Percentiles rank a stretch among this genome's conserved stretches.
phyloP scores from a whole-genome alignment of 2,797 vertebrate genomes.

The Ctenopoma multispine region DNA sequence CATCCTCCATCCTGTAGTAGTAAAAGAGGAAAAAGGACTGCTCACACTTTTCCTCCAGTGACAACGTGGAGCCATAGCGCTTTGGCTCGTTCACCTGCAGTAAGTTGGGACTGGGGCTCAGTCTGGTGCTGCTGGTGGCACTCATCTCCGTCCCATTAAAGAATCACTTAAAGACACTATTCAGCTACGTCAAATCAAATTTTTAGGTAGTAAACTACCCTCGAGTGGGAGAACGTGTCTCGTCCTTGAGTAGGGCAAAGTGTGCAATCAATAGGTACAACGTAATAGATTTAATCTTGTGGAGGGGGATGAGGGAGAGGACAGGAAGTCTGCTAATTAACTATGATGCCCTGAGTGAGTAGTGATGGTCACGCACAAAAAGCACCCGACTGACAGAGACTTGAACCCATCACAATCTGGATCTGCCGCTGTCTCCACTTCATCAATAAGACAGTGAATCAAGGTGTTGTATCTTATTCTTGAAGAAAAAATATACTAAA shows the following conservation, averaged over 20 bases:
- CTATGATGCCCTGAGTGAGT: slow-evolving; percentile 53
- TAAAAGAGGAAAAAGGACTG: slow-evolving; percentile 99
- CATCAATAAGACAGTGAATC: neutral
- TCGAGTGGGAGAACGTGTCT: slow-evolving; percentile 26
- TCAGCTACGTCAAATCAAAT: neutral
- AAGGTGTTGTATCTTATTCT: slow-evolving; percentile 4
- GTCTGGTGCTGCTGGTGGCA: slow-evolving; percentile 72
- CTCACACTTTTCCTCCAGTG: slow-evolving; percentile 95
- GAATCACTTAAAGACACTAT: slow-evolving; percentile 9
- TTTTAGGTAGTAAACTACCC: slow-evolving; percentile 7
- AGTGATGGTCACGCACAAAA: slow-evolving; percentile 24
- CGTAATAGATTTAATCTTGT: slow-evolving; percentile 78
- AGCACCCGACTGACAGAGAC: neutral
- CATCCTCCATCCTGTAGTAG: slow-evolving; percentile 99
- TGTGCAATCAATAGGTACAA: slow-evolving; percentile 72
- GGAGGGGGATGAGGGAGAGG: slow-evolving; percentile 60
- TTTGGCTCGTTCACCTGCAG: slow-evolving; percentile 89
- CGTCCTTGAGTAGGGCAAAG: slow-evolving; percentile 80
- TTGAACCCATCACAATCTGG: neutral
- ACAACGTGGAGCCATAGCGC: slow-evolving; percentile 87
- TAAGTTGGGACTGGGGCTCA: slow-evolving; percentile 76
- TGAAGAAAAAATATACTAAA: slow-evolving; percentile 15
- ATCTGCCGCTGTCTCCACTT: neutral
- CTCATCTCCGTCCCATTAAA: slow-evolving; percentile 71
- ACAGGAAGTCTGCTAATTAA: slow-evolving; percentile 79